Conservation (phyloP, 64 coral and sea anemone genomes). For the Pocillopora verrucosa region DNA sequence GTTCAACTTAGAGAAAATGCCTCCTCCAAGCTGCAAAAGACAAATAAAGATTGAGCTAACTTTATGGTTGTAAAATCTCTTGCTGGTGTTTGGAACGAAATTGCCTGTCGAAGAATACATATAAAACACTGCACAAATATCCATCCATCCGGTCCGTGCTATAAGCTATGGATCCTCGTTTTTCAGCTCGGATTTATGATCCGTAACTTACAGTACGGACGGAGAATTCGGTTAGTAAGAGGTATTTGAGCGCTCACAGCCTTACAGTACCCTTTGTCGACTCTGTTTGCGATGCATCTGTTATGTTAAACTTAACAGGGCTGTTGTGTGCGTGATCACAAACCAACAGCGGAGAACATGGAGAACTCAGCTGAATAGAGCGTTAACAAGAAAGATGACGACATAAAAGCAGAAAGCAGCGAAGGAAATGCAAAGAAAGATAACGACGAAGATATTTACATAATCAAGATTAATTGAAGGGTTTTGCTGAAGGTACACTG, state of each 20-base stretch:
- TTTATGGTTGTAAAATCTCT: not conserved
- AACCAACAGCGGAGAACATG: constrained; percentile 8
- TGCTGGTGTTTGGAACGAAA: not conserved
- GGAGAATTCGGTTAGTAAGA: too few relatives aligned
- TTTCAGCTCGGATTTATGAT: too few relatives aligned
- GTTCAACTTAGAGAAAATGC: constrained; percentile 66
- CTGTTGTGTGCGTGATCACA: constrained; percentile 39
- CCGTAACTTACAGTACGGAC: too few relatives aligned
- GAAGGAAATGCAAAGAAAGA: not conserved
- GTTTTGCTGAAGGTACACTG: too few relatives aligned
- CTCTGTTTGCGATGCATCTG: not conserved
- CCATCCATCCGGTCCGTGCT: too few relatives aligned
- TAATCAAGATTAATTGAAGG: not conserved
- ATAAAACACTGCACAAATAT: too few relatives aligned
- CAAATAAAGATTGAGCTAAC: not conserved
- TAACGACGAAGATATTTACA: not conserved
- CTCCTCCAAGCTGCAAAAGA: constrained; percentile 34
- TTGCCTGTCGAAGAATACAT: too few relatives aligned
- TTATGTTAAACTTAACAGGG: not conserved
- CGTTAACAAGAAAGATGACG: not conserved
- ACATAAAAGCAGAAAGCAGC: not conserved
- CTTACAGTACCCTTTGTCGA: too few relatives aligned
- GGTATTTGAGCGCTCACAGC: too few relatives aligned
- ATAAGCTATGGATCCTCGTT: too few relatives aligned
- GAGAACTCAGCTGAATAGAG: not conserved